Evolutionary conservation across 2,797 vertebrate species (phyloP), one percentile per base, ranked within the genome.

Genomic region (Nannoperca australis): DNA sequence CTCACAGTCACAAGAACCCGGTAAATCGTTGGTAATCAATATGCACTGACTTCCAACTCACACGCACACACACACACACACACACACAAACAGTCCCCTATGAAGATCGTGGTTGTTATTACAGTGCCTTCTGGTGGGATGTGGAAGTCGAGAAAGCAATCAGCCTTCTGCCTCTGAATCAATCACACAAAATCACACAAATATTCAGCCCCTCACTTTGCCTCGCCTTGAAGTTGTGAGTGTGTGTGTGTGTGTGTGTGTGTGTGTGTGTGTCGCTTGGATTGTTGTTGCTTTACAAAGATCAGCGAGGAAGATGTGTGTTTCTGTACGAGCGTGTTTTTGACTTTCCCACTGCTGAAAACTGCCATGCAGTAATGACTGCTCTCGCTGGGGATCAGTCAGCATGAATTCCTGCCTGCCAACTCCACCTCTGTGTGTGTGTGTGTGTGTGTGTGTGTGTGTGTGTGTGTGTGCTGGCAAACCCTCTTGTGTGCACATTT

Each of bases 91-190:
- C 54, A 51, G 68, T 54, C 66, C 47, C 50, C 61, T 15, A 32
- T 58, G 66, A 56, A 86, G 73, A 91, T 74, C 73, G 58, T 36
- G 67, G 54, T 50, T 44, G 85, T 90, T 89, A 90, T 89, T 89
- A 91, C 78, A 59, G 60, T 55, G 74, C 64, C 74, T 82, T 89
- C 85, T 86, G 72, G 81, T 67, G 63, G 70, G 59, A 78, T 66
- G 62, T 56, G 70, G 42, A 85, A 72, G 86, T 78, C 51, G 79
- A 84, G 83, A 89, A 95, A 91, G 89, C 81, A 92, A 92, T 95
- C 92, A 90, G 83, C 87, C 62, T 80, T 87, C 81, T 80, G 76
- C 86, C 78, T 87, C 77, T 72, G 71, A 91, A 90, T 87, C 76
- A 90, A 75, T 77, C 79, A 68, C 27, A 55, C 18, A 47, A 13